Evolutionary conservation across 2,113 vertebrate genomes (phyloP), one percentile per base, ranked within the genome.

Genomic region (Phainopepla nitens): DNA sequence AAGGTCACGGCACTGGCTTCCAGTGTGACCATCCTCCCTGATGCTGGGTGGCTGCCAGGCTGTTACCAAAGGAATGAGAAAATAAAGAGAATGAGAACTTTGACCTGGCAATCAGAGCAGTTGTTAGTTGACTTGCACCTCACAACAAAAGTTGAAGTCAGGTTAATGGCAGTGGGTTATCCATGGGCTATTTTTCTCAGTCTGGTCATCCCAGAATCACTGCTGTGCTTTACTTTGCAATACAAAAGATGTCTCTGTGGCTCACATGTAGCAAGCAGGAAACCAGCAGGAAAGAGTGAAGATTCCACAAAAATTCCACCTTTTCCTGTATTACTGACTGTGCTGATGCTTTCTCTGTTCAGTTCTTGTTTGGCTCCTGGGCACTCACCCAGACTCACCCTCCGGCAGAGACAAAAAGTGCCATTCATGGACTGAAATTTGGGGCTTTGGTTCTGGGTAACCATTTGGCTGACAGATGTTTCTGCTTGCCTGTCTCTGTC

Each of bases 401-500:
- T 86, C 53, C 18, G 6, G 85, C 82, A 94, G 72, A 95, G 72
- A 93, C 94, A 94, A 78, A 82, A 91, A 93, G 65, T 91, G 82
- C 69, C 1, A 19, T 95, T 97, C 91, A 92, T 69, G 69, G 80
- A 13, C 77, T 73, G 75, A 87, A 91, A 91, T 75, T 3, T n/a
- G 71, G 86, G 88, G 62, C 58, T 90, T 73, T 21, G 4, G n/a
- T 82, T 82, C 71, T 78, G 80, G 86, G 68, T 81, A 58, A 62
- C 92, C 96, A 89, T 97, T 96, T 96, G 96, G 88, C 88, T 82
- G 88, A 57, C 94, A 97, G 95, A 95, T 96, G 93, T 94, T 96
- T 89, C 78, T 91, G 58, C 77, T 95, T 5, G 0, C 42, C 73
- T 60, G 62, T 70, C 79, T 88, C 87, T 17, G 1, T 69, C 47